These are phyloP conservation scores for Calliopsis andreniformis DNA, from an alignment of 1,140 invertebrate genomes.

Conservation along the genomic window DNA sequence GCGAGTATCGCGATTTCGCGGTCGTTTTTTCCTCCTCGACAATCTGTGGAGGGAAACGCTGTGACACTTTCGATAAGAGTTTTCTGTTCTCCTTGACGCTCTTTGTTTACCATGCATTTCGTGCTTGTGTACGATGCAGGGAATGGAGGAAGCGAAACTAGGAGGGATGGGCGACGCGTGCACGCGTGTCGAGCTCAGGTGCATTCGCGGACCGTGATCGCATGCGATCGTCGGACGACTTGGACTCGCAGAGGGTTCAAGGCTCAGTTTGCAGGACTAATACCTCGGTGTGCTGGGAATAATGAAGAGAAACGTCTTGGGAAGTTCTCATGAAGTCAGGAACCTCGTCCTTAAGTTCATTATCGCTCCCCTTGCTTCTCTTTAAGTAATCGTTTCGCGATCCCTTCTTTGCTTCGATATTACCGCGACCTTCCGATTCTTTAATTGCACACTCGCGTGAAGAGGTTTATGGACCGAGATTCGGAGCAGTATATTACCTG, in stretches of 20 bases:
- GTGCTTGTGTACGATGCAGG: background rate
- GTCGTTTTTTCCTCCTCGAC: background rate
- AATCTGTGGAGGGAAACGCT: background rate
- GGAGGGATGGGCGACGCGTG: background rate
- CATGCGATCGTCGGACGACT: constrained; percentile 50
- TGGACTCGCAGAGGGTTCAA: constrained; percentile 67
- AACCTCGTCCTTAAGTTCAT: constrained; percentile 69
- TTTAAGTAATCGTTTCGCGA: constrained; percentile 51
- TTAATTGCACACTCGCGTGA: background rate
- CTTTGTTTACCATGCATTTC: too few species aligned
- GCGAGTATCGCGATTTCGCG: background rate
- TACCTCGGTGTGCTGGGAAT: constrained; percentile 59
- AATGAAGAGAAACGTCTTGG: constrained; percentile 71
- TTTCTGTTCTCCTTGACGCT: too few species aligned
- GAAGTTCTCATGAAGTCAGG: constrained; percentile 73
- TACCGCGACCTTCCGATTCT: too few species aligned
- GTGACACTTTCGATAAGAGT: background rate
- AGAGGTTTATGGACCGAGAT: background rate
- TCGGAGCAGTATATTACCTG: background rate
- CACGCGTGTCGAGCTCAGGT: constrained; percentile 2
- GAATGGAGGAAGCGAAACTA: background rate
- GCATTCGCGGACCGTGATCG: constrained; percentile 26
- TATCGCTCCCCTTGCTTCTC: too few species aligned
- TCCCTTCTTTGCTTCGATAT: constrained; percentile 21
- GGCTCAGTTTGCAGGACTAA: constrained; percentile 59